phyloP scores from a whole-genome alignment of 1,140 invertebrate species.

The Agrilus planipennis region DNA sequence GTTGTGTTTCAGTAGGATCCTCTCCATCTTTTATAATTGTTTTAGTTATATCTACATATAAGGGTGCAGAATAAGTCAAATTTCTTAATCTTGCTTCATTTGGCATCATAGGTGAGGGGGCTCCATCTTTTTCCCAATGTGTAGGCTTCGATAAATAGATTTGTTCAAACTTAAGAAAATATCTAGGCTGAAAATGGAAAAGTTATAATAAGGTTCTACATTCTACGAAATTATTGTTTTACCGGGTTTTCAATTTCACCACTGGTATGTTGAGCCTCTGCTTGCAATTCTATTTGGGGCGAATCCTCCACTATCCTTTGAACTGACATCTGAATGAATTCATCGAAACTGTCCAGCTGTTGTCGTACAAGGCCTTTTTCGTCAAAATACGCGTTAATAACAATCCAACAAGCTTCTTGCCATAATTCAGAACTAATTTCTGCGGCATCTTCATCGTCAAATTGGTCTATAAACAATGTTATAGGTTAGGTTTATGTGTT shows the following conservation, averaged over 20 bases:
- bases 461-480: slow-evolving; percentile 41
- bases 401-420: slow-evolving; percentile 99
- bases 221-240: slow-evolving; percentile 24
- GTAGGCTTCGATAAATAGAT: slow-evolving; percentile 98
- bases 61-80: slow-evolving; percentile 89
- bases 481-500: neutral
- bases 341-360: slow-evolving; percentile 97
- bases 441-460: slow-evolving; percentile 66
- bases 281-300: slow-evolving; percentile 92
- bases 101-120: slow-evolving; percentile 97
- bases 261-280: slow-evolving; percentile 89
- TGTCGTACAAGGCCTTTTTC: slow-evolving; percentile 98
- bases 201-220: slow-evolving; percentile 7
- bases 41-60: slow-evolving; percentile 98
- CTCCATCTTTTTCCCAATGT: slow-evolving; percentile 99
- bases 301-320: slow-evolving; percentile 98
- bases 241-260: slow-evolving; percentile 87
- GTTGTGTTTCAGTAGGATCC: slow-evolving; percentile 84
- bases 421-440: slow-evolving; percentile 92
- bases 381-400: slow-evolving; percentile 98
- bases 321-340: slow-evolving; percentile 99
- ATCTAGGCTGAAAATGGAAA: slow-evolving; percentile 54
- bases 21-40: slow-evolving; percentile 84
- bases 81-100: slow-evolving; percentile 89
- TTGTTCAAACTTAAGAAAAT: slow-evolving; percentile 94